These are phyloP conservation scores for Azorinus chamasolen DNA, from an alignment of 2,888 invertebrate genomes.

Conservation along the genomic window DNA sequence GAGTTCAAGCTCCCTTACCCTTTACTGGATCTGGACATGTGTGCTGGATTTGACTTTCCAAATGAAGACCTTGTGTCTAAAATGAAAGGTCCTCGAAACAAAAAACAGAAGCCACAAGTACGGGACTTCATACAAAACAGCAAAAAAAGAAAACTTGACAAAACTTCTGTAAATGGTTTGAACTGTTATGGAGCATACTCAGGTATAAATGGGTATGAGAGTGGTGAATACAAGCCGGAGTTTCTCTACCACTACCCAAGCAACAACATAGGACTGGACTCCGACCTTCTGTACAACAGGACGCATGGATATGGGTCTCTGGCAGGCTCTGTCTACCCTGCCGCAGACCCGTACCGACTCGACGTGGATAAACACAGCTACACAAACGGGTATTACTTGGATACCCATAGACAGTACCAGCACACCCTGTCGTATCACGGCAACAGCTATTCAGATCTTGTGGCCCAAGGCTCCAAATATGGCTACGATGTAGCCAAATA, in stretches of 20 bases:
- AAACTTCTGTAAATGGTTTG: slow-evolving; percentile 77
- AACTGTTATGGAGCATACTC: slow-evolving; percentile 79
- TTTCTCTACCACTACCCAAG: slow-evolving; percentile 81
- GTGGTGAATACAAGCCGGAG: slow-evolving; percentile 82
- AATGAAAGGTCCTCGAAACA: slow-evolving; percentile 87
- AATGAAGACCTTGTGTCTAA: slow-evolving; percentile 82
- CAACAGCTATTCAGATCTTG: slow-evolving; percentile 83
- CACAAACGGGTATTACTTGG: slow-evolving; percentile 83
- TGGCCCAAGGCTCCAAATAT: slow-evolving; percentile 81
- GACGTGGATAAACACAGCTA: slow-evolving; percentile 82
- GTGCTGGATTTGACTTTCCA: slow-evolving; percentile 82
- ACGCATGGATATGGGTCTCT: slow-evolving; percentile 78
- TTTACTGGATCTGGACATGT: slow-evolving; percentile 88
- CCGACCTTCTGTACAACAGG: slow-evolving; percentile 78
- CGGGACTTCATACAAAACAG: slow-evolving; percentile 97
- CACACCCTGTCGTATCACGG: slow-evolving; percentile 81
- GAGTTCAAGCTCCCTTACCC: slow-evolving; percentile 99
- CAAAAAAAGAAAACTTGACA: slow-evolving; percentile 87
- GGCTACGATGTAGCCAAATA: slow-evolving; percentile 82
- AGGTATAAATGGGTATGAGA: slow-evolving; percentile 78
- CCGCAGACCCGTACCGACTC: slow-evolving; percentile 77
- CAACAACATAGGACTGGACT: slow-evolving; percentile 80
- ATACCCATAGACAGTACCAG: slow-evolving; percentile 83
- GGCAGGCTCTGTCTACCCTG: slow-evolving; percentile 73
- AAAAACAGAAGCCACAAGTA: slow-evolving; percentile 97